Evolutionary conservation across 2,888 invertebrate species (phyloP).

Genomic region (Lepidocyrtinus sp.): DNA sequence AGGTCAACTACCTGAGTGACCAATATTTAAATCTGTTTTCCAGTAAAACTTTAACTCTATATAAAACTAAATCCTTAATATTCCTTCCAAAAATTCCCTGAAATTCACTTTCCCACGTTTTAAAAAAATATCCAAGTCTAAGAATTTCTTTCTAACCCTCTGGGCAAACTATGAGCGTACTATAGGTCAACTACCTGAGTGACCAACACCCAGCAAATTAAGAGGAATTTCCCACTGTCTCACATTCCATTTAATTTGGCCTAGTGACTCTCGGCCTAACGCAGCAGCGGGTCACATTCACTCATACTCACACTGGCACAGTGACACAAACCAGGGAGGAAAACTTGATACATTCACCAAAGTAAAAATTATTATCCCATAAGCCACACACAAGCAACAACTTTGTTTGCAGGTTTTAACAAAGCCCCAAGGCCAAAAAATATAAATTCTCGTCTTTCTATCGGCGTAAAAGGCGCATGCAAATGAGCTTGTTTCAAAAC

Average conservation of each 20-base stretch:
- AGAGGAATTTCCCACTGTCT: neutral
- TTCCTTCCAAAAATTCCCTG: neutral
- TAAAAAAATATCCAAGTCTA: too few relatives aligned
- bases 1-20: too few relatives aligned
- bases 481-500: constrained; percentile 37
- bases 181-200: too few relatives aligned
- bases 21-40: neutral
- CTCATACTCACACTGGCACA: constrained; percentile 47
- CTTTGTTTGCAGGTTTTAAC: neutral
- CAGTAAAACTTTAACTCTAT: neutral
- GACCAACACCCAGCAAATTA: too few relatives aligned
- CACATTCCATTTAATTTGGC: constrained; percentile 49
- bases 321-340: too few relatives aligned
- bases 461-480: constrained; percentile 17
- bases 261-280: constrained; percentile 45
- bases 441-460: constrained; percentile 24
- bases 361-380: constrained; percentile 29
- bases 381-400: constrained; percentile 41
- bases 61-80: neutral
- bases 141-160: too few relatives aligned
- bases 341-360: too few relatives aligned
- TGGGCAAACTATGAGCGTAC: too few relatives aligned
- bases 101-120: neutral
- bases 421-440: constrained; percentile 44
- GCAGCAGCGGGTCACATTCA: constrained; percentile 3